These are phyloP conservation scores for Drosophila nigromelanica DNA, from an alignment of 1,140 invertebrate species.

Conservation along the genomic window DNA sequence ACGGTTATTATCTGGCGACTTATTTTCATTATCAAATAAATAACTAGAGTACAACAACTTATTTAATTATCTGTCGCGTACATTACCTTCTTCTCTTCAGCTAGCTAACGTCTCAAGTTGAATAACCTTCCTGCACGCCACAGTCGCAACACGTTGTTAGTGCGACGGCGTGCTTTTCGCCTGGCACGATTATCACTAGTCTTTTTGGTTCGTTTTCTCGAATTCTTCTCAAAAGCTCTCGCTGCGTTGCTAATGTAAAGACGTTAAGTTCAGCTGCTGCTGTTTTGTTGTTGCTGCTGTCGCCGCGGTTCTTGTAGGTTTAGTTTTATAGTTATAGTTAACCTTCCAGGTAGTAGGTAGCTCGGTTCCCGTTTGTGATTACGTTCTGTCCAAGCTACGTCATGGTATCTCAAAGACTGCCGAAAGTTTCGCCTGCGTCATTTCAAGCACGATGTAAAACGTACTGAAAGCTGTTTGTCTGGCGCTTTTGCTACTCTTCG, in stretches of 20 bases:
- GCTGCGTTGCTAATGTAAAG: not conserved
- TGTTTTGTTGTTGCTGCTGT: not conserved
- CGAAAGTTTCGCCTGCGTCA: conserved; percentile 57
- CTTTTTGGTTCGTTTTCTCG: conserved; percentile 17
- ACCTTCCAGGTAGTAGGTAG: not conserved
- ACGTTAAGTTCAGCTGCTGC: conserved; percentile 11
- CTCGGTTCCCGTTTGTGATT: conserved; percentile 8
- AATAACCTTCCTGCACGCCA: conserved; percentile 46
- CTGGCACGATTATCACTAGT: conserved; percentile 39
- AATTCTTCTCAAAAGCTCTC: conserved; percentile 35
- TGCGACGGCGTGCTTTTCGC: conserved; percentile 32
- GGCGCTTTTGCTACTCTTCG: conserved; percentile 36
- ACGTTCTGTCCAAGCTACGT: conserved; percentile 67
- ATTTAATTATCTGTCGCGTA: conserved; percentile 5
- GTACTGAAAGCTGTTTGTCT: conserved; percentile 36
- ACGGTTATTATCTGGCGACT: conserved; percentile 8
- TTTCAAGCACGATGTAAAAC: conserved; percentile 41
- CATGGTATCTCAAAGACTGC: conserved; percentile 59
- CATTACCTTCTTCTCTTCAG: conserved; percentile 9
- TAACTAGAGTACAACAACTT: conserved; percentile 5
- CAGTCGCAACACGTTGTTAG: conserved; percentile 19
- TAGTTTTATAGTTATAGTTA: not conserved
- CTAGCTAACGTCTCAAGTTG: conserved; percentile 17
- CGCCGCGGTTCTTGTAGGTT: not conserved
- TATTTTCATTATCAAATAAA: conserved; percentile 9